Percentiles rank a stretch among this genome's conserved stretches.
Evolutionary conservation across 2,888 invertebrate genomes (phyloP).

Genomic region (Aphidoletes aphidimyza): DNA sequence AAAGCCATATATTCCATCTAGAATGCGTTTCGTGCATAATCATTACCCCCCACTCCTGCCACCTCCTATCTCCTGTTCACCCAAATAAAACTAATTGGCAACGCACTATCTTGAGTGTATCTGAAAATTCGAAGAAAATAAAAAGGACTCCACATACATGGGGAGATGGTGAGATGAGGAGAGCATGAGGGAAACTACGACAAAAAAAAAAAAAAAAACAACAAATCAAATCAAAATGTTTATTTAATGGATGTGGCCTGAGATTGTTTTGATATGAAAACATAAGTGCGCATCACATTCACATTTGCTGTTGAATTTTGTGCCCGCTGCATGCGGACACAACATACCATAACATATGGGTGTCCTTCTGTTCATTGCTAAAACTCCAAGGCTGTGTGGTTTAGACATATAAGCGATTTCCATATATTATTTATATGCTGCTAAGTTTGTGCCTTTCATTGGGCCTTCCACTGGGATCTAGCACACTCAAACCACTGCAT

Average conservation of each 20-base stretch:
- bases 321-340: background rate
- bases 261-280: constrained; percentile 36
- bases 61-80: too few relatives aligned
- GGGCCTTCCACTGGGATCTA: too few relatives aligned
- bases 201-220: background rate
- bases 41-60: too few relatives aligned
- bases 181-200: background rate
- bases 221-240: constrained; percentile 33
- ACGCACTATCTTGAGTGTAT: too few relatives aligned
- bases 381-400: background rate
- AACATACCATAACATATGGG: too few relatives aligned
- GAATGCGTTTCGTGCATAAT: too few relatives aligned
- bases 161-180: background rate
- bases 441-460: constrained; percentile 39
- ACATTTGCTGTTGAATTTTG: background rate
- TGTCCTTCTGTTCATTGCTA: too few relatives aligned
- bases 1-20: too few relatives aligned
- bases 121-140: too few relatives aligned
- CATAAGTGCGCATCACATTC: constrained; percentile 22
- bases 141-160: too few relatives aligned
- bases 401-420: constrained; percentile 42
- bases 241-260: constrained; percentile 27
- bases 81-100: too few relatives aligned
- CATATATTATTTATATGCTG: constrained; percentile 35
- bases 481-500: too few relatives aligned